Evolutionary conservation across 2,888 invertebrate genomes (phyloP), one percentile per base, ranked within the genome.

Genomic region (Limenitis camilla): DNA sequence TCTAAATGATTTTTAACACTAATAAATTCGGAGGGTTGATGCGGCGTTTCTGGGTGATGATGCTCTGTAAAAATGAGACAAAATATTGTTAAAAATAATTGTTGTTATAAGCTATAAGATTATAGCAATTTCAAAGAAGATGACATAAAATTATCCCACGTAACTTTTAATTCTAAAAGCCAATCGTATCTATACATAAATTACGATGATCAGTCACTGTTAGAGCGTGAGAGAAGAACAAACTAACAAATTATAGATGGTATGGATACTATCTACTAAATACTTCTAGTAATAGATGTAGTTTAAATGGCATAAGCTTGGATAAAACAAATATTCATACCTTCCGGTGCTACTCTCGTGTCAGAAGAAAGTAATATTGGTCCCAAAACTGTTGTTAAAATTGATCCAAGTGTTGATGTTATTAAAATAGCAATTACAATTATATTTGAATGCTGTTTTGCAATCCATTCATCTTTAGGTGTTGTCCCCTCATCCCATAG

Each of bases 391-490:
- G 80, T 81, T 6, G 87, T 84, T 28, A 86, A 69, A 6, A 65
- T 64, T 1, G 86, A 84, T 10, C 87, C 87, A 50, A 86, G 69
- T 45, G 81, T 78, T 6, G 83, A 71, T 60, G 84, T 86, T 70
- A 81, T 53, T 1, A 87, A 61, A 58, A 86, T 81, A 9, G 85
- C 84, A 62, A 86, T 85, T 70, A 86, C 81, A 63, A 87, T 86
- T 55, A 87, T 84, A 72, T 85, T 86, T 5, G 83, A 68, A 64
- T 87, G 86, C 56, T 84, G 81, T 33, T 56, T 59, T 4, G 87
- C 85, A 57, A 81, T 78, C 53, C 63, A 65, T 52, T 65, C 73
- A 63, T 87, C 87, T 59, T 75, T 71, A 31, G 63, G 63, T 35
- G 72, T 74, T 1, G 79, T 68, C 2, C 67, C 66, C 35, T 78